These are phyloP conservation scores for Stylophora pistillata DNA, from an alignment of 64 coral and sea anemone genomes.

Conservation along the genomic window DNA sequence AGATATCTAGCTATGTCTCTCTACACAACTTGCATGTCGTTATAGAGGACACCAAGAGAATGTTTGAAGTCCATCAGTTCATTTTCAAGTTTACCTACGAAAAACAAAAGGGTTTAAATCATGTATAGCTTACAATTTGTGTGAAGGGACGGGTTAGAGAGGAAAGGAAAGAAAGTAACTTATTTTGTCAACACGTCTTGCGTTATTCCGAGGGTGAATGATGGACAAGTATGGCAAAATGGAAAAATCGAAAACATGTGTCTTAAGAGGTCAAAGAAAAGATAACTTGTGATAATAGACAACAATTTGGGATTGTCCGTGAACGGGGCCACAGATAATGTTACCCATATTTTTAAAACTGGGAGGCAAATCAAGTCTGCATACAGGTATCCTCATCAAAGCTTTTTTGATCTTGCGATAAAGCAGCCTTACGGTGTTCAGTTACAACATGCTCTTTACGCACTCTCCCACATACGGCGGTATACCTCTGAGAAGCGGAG, in stretches of 20 bases:
- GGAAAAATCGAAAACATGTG: not conserved
- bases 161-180: not conserved
- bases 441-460: too few relatives aligned
- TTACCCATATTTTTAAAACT: too few relatives aligned
- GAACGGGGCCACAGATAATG: too few relatives aligned
- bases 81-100: conserved; percentile 72
- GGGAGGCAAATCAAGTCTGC: too few relatives aligned
- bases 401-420: too few relatives aligned
- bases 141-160: not conserved
- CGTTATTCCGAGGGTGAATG: not conserved
- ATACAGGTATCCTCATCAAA: too few relatives aligned
- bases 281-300: not conserved
- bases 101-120: not conserved
- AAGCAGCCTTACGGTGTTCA: too few relatives aligned
- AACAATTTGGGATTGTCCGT: not conserved
- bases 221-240: not conserved
- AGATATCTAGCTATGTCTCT: not conserved
- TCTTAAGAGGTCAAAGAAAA: not conserved
- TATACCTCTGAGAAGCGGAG: not conserved
- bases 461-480: too few relatives aligned
- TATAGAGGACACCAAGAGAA: conserved; percentile 76
- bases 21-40: conserved; percentile 67
- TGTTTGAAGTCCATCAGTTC: conserved; percentile 90
- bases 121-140: not conserved
- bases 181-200: not conserved